Percentiles rank a stretch among this genome's conserved stretches.
phyloP scores from a whole-genome alignment of 1,140 invertebrate genomes.

The Drosophila pallidifrons region DNA sequence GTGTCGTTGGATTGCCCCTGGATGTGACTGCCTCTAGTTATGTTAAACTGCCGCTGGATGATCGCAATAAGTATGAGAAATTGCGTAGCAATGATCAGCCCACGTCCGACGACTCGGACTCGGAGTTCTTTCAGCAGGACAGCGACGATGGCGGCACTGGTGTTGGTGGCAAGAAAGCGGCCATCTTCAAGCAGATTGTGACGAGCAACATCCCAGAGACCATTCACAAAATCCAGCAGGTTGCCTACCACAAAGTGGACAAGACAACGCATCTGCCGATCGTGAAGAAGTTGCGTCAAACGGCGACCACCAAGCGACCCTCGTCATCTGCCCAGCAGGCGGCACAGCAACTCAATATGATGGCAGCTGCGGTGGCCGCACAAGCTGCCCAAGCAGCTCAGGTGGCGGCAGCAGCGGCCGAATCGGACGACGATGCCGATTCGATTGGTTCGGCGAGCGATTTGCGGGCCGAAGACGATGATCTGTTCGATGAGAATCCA shows the following conservation, averaged over 20 bases:
- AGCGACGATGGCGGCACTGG: conserved; percentile 58
- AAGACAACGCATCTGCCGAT: conserved; percentile 84
- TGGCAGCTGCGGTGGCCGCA: conserved; percentile 69
- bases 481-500: conserved; percentile 85
- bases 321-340: conserved; percentile 77
- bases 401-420: conserved; percentile 46
- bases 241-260: conserved; percentile 85
- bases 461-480: conserved; percentile 88
- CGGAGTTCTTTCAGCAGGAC: conserved; percentile 78
- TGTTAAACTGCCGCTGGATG: conserved; percentile 88
- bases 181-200: conserved; percentile 86
- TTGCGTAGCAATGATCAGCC: conserved; percentile 87
- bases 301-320: conserved; percentile 83
- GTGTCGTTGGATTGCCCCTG: conserved; percentile 4
- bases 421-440: conserved; percentile 86
- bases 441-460: conserved; percentile 92
- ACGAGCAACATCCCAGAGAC: conserved; percentile 86
- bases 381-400: conserved; percentile 64
- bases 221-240: conserved; percentile 84
- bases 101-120: conserved; percentile 87
- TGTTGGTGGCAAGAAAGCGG: conserved; percentile 64
- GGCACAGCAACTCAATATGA: conserved; percentile 77
- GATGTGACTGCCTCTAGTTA: conserved; percentile 81
- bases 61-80: conserved; percentile 93
- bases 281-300: conserved; percentile 83